These are phyloP conservation scores for Drosophila funebris DNA, from an alignment of 1,140 invertebrate species.

Conservation along the genomic window DNA sequence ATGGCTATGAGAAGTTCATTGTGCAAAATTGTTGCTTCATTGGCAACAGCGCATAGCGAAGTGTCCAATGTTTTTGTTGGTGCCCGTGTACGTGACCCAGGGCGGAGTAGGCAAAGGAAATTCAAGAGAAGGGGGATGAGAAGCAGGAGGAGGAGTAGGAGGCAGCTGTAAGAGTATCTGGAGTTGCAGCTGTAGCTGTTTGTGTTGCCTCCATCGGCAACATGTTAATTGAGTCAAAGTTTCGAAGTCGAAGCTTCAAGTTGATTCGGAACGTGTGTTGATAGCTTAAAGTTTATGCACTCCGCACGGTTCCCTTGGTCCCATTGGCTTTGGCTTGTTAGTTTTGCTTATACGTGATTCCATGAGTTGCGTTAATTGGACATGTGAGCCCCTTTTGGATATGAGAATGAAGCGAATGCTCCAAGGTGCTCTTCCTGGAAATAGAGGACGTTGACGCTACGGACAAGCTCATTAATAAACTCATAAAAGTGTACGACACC, in stretches of 20 bases:
- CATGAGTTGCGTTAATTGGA: conserved; percentile 51
- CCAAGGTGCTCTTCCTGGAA: conserved; percentile 15
- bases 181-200: neutral
- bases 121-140: neutral
- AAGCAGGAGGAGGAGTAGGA: neutral
- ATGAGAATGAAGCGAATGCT: neutral
- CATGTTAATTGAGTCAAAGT: conserved; percentile 67
- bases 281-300: conserved; percentile 53
- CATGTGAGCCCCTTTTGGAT: conserved; percentile 37
- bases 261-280: conserved; percentile 57
- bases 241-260: conserved; percentile 47
- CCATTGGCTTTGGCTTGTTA: conserved; percentile 34
- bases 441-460: neutral
- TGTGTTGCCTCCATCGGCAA: conserved; percentile 11
- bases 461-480: conserved; percentile 61
- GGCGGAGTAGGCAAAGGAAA: neutral
- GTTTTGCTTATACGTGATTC: conserved; percentile 53
- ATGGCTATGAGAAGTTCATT: conserved; percentile 32
- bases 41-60: conserved; percentile 18
- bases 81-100: conserved; percentile 45
- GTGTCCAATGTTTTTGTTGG: conserved; percentile 40
- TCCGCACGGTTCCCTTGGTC: neutral
- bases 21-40: conserved; percentile 45
- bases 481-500: conserved; percentile 60
- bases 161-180: neutral